Percentiles rank a stretch among this genome's conserved stretches.
phyloP scores from a whole-genome alignment of 2,888 invertebrate genomes.

The Idaea biselata region DNA sequence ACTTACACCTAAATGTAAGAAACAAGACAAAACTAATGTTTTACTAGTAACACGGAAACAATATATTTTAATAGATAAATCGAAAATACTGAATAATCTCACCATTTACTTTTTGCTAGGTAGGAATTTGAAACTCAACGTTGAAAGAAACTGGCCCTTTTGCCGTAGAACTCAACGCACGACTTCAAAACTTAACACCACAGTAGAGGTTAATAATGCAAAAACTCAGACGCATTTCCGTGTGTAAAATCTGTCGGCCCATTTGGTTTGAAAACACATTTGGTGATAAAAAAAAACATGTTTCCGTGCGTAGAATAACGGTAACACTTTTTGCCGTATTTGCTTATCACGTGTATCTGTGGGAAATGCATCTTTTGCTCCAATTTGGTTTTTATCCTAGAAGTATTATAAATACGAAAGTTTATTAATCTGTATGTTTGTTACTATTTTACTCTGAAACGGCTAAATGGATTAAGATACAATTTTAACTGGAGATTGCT shows the following conservation, averaged over 20 bases:
- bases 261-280: conserved; percentile 65
- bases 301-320: conserved; percentile 52
- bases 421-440: background rate
- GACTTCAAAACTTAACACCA: conserved; percentile 28
- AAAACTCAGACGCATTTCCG: conserved; percentile 68
- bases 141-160: background rate
- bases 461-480: background rate
- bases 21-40: too few species aligned
- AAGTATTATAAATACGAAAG: background rate
- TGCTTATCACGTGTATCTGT: conserved; percentile 36
- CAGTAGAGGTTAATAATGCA: conserved; percentile 37
- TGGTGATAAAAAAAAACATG: conserved; percentile 45
- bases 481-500: background rate
- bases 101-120: too few species aligned
- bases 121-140: too few species aligned
- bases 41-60: too few species aligned
- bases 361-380: conserved; percentile 13
- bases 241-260: conserved; percentile 72
- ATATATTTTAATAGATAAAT: too few species aligned
- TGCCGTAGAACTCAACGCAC: conserved; percentile 15
- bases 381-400: conserved; percentile 10
- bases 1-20: too few species aligned
- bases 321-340: conserved; percentile 44
- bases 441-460: background rate
- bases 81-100: too few species aligned